These are phyloP conservation scores for Pogonocichla stellata DNA, from an alignment of 2,113 vertebrate genomes.

Conservation along the genomic window DNA sequence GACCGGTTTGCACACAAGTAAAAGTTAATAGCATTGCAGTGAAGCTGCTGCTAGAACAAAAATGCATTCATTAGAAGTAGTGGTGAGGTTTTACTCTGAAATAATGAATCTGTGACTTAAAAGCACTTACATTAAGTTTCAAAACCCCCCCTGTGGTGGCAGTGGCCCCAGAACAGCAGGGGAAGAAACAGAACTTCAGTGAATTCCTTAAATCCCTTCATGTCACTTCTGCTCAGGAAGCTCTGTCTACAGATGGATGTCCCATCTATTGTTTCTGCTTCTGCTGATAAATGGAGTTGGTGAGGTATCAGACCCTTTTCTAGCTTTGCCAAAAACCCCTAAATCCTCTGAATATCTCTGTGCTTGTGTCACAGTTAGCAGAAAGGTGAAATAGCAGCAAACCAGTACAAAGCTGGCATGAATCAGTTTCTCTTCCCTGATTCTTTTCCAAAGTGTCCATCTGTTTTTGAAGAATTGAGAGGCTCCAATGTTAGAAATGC, in stretches of 20 bases:
- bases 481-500: not conserved
- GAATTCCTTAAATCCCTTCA: not conserved
- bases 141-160: not conserved
- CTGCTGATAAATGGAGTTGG: not conserved
- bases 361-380: not conserved
- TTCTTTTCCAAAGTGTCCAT: not conserved
- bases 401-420: not conserved
- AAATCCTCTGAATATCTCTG: not conserved
- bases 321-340: not conserved
- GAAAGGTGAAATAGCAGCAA: not conserved
- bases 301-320: not conserved
- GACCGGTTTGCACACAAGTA: not conserved
- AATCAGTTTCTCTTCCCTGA: not conserved
- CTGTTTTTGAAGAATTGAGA: not conserved
- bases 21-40: not conserved
- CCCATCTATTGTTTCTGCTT: not conserved
- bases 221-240: not conserved
- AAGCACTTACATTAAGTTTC: not conserved
- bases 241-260: not conserved
- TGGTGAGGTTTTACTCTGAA: not conserved
- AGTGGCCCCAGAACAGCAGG: not conserved
- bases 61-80: not conserved
- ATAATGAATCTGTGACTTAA: not conserved
- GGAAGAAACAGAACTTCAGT: not conserved
- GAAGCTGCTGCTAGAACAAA: not conserved